Percentiles rank a stretch among this genome's conserved stretches.
Conservation (phyloP, 2,797 vertebrate genomes). For the Anniella stebbinsi region DNA sequence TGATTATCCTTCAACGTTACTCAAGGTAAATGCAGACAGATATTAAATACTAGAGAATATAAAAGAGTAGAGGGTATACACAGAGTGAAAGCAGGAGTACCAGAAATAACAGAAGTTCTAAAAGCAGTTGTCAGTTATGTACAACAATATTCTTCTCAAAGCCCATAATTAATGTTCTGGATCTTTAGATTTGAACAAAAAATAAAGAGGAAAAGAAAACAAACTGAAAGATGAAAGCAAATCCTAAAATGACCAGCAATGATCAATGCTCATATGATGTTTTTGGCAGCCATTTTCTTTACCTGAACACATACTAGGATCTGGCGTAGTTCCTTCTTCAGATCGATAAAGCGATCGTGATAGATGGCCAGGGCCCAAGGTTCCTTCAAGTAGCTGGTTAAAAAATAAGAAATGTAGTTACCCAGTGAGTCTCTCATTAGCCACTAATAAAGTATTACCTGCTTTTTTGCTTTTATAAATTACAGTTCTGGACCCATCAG, state of each 20-base stretch:
- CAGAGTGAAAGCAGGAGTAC: not conserved
- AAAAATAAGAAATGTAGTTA: slow-evolving; percentile 81
- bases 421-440: slow-evolving; percentile 82
- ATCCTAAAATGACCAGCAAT: slow-evolving; percentile 69
- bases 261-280: slow-evolving; percentile 66
- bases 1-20: not conserved
- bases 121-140: not conserved
- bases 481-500: slow-evolving; percentile 86
- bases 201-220: slow-evolving; percentile 21
- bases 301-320: slow-evolving; percentile 78
- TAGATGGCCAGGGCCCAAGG: slow-evolving; percentile 90
- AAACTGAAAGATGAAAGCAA: slow-evolving; percentile 46
- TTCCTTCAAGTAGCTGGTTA: slow-evolving; percentile 91
- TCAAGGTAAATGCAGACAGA: not conserved
- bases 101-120: not conserved
- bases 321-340: slow-evolving; percentile 89
- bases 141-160: not conserved
- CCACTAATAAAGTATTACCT: slow-evolving; percentile 86
- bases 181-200: slow-evolving; percentile 17
- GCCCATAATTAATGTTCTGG: not conserved
- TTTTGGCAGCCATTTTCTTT: slow-evolving; percentile 69
- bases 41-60: not conserved
- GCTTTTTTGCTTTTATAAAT: slow-evolving; percentile 84
- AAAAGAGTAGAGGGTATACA: not conserved
- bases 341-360: slow-evolving; percentile 93